Percentiles rank a stretch among this genome's conserved stretches.
Conservation (phyloP, 2,113 vertebrate species). For the Urocitellus parryii region DNA sequence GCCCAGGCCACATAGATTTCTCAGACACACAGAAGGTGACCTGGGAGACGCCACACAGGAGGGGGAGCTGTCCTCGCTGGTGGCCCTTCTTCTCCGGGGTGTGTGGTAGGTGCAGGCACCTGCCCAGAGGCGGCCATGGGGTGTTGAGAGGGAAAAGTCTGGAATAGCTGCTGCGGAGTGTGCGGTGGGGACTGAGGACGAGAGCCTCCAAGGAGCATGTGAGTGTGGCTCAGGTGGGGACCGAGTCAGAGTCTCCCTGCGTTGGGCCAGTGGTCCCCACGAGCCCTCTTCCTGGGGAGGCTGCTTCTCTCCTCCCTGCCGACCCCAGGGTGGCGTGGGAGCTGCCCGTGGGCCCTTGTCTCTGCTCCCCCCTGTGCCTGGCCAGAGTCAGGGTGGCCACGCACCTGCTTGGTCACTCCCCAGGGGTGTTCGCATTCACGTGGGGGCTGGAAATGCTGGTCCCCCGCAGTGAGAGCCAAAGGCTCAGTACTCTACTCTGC, state of each 20-base stretch:
- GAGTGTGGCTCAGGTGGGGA: too few relatives aligned
- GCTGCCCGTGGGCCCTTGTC: background rate
- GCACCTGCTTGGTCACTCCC: background rate
- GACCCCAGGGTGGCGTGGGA: too few relatives aligned
- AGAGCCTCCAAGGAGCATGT: background rate
- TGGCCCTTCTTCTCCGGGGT: background rate
- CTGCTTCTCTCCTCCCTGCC: background rate
- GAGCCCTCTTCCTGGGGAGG: background rate
- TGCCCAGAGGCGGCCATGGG: background rate
- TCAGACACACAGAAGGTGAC: background rate
- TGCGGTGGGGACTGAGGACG: background rate
- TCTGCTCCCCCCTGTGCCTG: background rate
- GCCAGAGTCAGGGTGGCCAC: background rate
- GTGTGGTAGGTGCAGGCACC: background rate
- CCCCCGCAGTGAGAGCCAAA: background rate
- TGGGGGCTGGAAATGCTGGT: background rate
- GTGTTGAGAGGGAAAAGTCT: background rate
- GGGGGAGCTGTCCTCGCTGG: accelerated
- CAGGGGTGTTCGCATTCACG: background rate
- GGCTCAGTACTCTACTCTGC: background rate
- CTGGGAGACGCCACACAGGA: background rate
- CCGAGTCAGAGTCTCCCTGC: too few relatives aligned
- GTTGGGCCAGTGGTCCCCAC: too few relatives aligned
- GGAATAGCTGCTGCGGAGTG: background rate
- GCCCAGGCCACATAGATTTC: background rate